Percentiles rank a stretch among this genome's conserved stretches.
phyloP scores from a whole-genome alignment of 2,888 invertebrate species.

The Ophonus ardosiacus region DNA sequence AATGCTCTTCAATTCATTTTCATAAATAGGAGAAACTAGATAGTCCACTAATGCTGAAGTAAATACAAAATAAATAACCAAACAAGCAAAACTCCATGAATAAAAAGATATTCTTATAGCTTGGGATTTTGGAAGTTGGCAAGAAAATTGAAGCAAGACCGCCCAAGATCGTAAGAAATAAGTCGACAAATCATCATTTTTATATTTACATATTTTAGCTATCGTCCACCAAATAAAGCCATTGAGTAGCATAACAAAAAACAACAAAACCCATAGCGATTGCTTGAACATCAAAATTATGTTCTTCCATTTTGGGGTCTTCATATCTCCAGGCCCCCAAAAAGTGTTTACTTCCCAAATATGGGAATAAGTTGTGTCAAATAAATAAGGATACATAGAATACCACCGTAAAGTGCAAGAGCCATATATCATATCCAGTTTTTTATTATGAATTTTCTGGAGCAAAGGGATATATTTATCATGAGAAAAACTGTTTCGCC shows the following conservation, averaged over 20 bases:
- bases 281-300: slow-evolving; percentile 76
- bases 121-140: slow-evolving; percentile 76
- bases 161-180: slow-evolving; percentile 10
- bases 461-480: slow-evolving; percentile 54
- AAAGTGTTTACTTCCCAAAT: slow-evolving; percentile 79
- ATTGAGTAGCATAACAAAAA: slow-evolving; percentile 71
- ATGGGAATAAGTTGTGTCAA: slow-evolving; percentile 77
- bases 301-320: slow-evolving; percentile 76
- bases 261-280: slow-evolving; percentile 76
- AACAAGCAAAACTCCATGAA: slow-evolving; percentile 76
- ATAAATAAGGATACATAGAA: slow-evolving; percentile 74
- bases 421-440: slow-evolving; percentile 77
- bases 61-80: slow-evolving; percentile 77
- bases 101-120: slow-evolving; percentile 78
- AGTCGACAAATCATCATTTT: neutral
- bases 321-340: slow-evolving; percentile 77
- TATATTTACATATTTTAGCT: neutral
- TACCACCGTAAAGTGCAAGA: slow-evolving; percentile 74
- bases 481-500: neutral
- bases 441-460: slow-evolving; percentile 67
- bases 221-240: slow-evolving; percentile 25
- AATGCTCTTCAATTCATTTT: slow-evolving; percentile 77
- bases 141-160: slow-evolving; percentile 76
- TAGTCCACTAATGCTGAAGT: slow-evolving; percentile 79
- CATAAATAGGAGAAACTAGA: slow-evolving; percentile 76